phyloP scores from a whole-genome alignment of 2,113 vertebrate genomes.

The Chunga burmeisteri region DNA sequence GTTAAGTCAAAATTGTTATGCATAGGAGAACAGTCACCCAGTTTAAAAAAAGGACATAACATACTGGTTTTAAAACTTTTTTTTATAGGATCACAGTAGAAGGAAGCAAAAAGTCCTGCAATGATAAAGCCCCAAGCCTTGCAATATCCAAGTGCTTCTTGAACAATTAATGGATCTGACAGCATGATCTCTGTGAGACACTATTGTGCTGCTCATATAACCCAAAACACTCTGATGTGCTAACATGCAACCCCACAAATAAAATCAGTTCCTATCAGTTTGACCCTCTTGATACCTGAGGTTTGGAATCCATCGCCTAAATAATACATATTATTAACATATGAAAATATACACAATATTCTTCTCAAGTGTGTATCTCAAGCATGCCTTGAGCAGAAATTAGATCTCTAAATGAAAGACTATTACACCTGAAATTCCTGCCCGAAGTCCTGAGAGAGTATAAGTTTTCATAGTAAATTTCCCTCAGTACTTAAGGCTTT shows the following conservation, averaged over 20 bases:
- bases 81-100: background rate
- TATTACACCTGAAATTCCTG: background rate
- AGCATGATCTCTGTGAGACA: background rate
- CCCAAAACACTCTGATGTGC: background rate
- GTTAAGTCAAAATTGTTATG: background rate
- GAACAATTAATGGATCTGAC: background rate
- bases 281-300: background rate
- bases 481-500: background rate
- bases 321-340: background rate
- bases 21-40: background rate
- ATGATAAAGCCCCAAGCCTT: background rate
- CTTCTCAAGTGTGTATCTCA: background rate
- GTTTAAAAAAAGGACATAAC: background rate
- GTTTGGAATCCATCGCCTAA: background rate
- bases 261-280: background rate
- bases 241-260: background rate
- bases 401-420: background rate
- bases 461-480: background rate
- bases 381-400: background rate
- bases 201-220: background rate
- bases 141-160: background rate
- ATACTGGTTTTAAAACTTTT: background rate
- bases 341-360: background rate
- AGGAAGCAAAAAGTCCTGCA: background rate
- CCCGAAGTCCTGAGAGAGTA: background rate